These are phyloP conservation scores for Esperia sulphurella DNA, from an alignment of 2,888 invertebrate genomes.

Conservation along the genomic window DNA sequence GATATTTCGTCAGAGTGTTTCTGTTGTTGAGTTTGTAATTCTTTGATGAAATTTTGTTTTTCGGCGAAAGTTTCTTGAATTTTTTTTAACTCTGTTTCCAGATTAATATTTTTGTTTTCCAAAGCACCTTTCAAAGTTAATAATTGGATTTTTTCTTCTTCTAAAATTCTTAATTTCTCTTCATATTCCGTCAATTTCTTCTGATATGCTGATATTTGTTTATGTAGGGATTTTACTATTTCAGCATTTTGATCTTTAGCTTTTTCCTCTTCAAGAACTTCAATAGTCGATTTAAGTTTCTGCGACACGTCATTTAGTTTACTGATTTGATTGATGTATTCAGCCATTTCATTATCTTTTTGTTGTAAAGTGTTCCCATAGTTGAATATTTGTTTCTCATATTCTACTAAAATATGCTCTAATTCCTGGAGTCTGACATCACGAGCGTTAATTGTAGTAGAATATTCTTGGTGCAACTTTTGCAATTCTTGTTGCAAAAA, in stretches of 20 bases:
- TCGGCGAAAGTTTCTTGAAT: slow-evolving; percentile 63
- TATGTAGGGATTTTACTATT: slow-evolving; percentile 73
- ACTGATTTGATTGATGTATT: slow-evolving; percentile 75
- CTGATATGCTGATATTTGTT: slow-evolving; percentile 68
- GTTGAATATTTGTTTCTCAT: slow-evolving; percentile 70
- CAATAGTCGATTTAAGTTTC: slow-evolving; percentile 70
- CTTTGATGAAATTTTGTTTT: slow-evolving; percentile 64
- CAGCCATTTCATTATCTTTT: slow-evolving; percentile 68
- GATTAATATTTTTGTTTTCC: slow-evolving; percentile 44
- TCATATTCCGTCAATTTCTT: slow-evolving; percentile 62
- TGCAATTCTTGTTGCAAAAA: slow-evolving; percentile 51
- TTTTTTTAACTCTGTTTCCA: slow-evolving; percentile 58
- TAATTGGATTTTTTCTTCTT: slow-evolving; percentile 67
- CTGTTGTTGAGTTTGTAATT: slow-evolving; percentile 65
- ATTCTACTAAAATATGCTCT: slow-evolving; percentile 65
- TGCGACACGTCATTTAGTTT: slow-evolving; percentile 75
- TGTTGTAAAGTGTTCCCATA: slow-evolving; percentile 62
- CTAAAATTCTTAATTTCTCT: slow-evolving; percentile 54
- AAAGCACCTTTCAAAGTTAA: slow-evolving; percentile 46
- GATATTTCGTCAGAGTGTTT: slow-evolving; percentile 70
- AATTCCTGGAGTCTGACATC: slow-evolving; percentile 71
- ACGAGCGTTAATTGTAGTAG: slow-evolving; percentile 49
- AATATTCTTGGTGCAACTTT: slow-evolving; percentile 57
- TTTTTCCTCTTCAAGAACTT: slow-evolving; percentile 69
- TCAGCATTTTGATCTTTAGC: slow-evolving; percentile 71